Conservation (phyloP, 2,797 vertebrate genomes). For the Spinibarbus caldwelli region DNA sequence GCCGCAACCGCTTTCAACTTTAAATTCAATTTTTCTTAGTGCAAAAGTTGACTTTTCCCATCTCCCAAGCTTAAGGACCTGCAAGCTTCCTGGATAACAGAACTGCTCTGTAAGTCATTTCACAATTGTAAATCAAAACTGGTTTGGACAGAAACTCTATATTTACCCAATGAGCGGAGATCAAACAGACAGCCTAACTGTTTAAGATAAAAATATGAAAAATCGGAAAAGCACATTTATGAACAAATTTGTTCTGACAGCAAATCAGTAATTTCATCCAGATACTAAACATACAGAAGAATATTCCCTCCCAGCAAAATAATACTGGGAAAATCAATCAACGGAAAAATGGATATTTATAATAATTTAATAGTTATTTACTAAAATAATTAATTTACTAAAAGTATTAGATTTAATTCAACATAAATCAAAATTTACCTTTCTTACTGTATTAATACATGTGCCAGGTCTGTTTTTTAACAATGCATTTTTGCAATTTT, state of each 20-base stretch:
- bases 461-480: neutral
- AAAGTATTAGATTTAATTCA: neutral
- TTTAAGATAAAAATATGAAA: neutral
- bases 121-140: constrained; percentile 4
- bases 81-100: neutral
- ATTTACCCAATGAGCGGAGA: neutral
- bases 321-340: neutral
- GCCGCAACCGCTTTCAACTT: neutral
- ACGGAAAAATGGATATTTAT: neutral
- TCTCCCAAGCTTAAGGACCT: neutral
- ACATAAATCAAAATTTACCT: neutral
- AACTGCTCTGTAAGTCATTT: constrained; percentile 21
- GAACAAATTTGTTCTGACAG: neutral
- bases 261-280: neutral
- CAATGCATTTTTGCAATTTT: neutral
- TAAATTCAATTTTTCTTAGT: neutral
- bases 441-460: neutral
- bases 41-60: constrained; percentile 15
- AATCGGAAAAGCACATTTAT: neutral
- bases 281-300: neutral
- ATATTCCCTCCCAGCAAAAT: neutral
- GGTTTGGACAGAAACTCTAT: neutral
- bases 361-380: neutral
- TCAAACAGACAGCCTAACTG: neutral
- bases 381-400: neutral